These are phyloP conservation scores for Drosophila pseudotalamancana DNA, from an alignment of 2,888 invertebrate genomes.

Conservation along the genomic window DNA sequence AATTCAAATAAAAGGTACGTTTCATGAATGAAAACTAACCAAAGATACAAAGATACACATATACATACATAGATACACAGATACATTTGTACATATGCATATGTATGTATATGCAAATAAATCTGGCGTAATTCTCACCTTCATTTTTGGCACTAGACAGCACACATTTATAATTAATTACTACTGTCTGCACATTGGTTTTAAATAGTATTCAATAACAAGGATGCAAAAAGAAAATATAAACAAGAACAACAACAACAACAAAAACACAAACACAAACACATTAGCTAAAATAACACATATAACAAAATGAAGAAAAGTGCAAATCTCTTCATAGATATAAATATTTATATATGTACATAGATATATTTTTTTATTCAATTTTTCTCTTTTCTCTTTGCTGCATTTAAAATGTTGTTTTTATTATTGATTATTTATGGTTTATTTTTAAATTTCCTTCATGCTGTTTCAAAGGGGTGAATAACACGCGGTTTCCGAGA, in stretches of 20 bases:
- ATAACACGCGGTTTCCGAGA: conserved; percentile 22
- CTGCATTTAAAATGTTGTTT: conserved; percentile 30
- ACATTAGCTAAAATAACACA: conserved; percentile 8
- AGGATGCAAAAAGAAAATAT: conserved; percentile 52
- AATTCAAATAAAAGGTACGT: too few relatives aligned
- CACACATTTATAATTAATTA: conserved; percentile 57
- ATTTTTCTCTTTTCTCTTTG: not conserved
- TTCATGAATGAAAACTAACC: conserved; percentile 50
- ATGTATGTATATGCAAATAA: not conserved
- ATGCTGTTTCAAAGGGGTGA: conserved; percentile 36
- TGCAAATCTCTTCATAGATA: conserved; percentile 12
- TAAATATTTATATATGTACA: not conserved
- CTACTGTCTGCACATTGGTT: conserved; percentile 53
- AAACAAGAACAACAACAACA: not conserved
- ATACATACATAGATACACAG: not conserved
- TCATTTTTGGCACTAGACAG: conserved; percentile 21
- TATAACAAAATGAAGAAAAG: conserved; percentile 11
- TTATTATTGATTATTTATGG: conserved; percentile 42
- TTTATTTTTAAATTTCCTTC: conserved; percentile 40
- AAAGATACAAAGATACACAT: not conserved
- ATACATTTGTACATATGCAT: not conserved
- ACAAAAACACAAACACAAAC: conserved; percentile 1
- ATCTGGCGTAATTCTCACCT: conserved; percentile 37
- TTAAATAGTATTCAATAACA: conserved; percentile 60
- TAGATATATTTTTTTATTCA: conserved; percentile 2